Evolutionary conservation across 2,113 vertebrate genomes (phyloP).

Genomic region (Vidua macroura): DNA sequence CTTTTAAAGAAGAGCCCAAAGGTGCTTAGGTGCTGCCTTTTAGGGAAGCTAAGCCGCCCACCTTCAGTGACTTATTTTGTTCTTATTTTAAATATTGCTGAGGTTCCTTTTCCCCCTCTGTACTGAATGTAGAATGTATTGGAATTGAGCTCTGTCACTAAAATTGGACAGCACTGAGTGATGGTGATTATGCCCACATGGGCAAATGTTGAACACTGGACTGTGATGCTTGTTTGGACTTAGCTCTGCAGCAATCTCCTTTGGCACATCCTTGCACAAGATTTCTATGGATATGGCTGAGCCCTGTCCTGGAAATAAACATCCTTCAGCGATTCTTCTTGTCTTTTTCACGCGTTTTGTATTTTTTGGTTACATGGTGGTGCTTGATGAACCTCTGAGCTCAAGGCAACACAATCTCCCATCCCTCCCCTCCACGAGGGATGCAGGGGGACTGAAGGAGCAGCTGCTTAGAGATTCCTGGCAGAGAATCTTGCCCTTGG

Average conservation of each 20-base stretch:
- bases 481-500: not conserved
- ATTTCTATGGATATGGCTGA: not conserved
- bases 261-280: not conserved
- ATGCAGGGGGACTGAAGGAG: not conserved
- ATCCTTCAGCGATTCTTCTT: not conserved
- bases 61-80: not conserved
- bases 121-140: not conserved
- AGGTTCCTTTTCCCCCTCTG: not conserved
- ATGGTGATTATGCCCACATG: not conserved
- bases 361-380: not conserved
- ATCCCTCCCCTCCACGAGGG: not conserved
- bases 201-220: not conserved
- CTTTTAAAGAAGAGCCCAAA: not conserved
- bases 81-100: not conserved
- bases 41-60: not conserved
- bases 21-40: not conserved
- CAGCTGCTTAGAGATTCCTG: constrained; percentile 16
- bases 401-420: not conserved
- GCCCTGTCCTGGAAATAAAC: not conserved
- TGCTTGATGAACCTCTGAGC: not conserved
- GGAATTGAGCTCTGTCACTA: not conserved
- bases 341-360: not conserved
- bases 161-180: not conserved
- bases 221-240: not conserved
- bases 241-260: not conserved